phyloP scores from a whole-genome alignment of 2,113 vertebrate genomes.

The Vombatus ursinus region DNA sequence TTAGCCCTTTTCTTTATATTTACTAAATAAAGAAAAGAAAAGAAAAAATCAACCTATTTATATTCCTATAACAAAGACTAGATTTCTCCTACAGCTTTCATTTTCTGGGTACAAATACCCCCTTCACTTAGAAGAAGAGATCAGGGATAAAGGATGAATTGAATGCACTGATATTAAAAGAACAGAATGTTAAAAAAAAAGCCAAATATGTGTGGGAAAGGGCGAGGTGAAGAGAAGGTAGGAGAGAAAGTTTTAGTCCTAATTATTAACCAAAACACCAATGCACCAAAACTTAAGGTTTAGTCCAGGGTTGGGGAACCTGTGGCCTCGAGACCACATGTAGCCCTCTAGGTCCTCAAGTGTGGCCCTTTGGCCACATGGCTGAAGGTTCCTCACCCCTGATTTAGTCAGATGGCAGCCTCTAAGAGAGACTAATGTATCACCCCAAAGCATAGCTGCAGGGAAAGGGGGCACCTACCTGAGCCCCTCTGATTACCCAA shows the following conservation, averaged over 20 bases:
- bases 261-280: background rate
- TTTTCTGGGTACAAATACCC: background rate
- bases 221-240: background rate
- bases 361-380: no score
- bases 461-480: no score
- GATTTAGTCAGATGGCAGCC: background rate
- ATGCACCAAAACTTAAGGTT: background rate
- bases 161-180: background rate
- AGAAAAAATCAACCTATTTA: slow-evolving; percentile 10
- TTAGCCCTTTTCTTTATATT: slow-evolving; percentile 7
- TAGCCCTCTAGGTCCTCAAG: no score
- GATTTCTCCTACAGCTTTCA: background rate
- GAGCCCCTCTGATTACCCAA: background rate
- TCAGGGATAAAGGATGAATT: background rate
- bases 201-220: background rate
- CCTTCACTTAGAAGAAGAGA: background rate
- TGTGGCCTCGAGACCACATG: no score
- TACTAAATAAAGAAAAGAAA: background rate
- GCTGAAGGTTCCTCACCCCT: no score
- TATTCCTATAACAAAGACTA: slow-evolving; percentile 32
- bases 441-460: background rate
- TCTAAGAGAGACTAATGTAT: background rate
- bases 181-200: background rate
- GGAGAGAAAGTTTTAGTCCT: background rate
- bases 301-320: background rate